Base-by-base conservation (phyloP, 1,140 invertebrate genomes). In the Drosophila albomicans region DNA sequence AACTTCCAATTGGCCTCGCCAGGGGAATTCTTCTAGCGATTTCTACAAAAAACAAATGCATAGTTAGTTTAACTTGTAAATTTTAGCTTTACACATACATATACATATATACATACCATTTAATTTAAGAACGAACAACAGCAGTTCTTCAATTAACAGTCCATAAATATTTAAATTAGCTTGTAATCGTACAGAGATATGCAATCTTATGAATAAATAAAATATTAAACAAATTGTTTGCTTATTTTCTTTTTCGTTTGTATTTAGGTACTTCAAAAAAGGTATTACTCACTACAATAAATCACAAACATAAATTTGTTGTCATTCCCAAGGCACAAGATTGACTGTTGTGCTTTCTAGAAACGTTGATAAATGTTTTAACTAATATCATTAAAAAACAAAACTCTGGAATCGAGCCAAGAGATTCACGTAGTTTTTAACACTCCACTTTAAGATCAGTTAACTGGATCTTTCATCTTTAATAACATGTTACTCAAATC, bases 61-160 rank as follows among this genome's bases (percentile, higher is more conserved):
- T 87, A 88, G 84, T 89, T 89, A 89, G 86, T 85, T 86, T 89
- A 89, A 90, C 85, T 89, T 89, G 85, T 89, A 89, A 89, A 89
- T 89, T 90, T 79, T 89, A 89, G 85, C 86, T 89, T 89, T 89
- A 89, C 81, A 80, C 51, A 75, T 35, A 80, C 51, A 75, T 35
- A 54, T 49, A 63, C 15, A 38, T 49, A 62, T 69, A 72, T 20
- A 52, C 59, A 71, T 75, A 79, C 54, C 74, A 46, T 25, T 25
- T 87, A 88, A 89, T 87, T 89, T 72, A 81, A 66, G 58, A 78
- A 67, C 84, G 80, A 74, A 71, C 75, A 72, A 48, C 79, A 71
- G 46, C 72, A 77, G 85, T 80, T 84, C 77, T 78, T 74, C 64
- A 89, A 80, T 66, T 89, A 89, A 89, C 85, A 88, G 85, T 88